Conservation (phyloP, 2,113 vertebrate genomes). For the Empidonax alnorum region DNA sequence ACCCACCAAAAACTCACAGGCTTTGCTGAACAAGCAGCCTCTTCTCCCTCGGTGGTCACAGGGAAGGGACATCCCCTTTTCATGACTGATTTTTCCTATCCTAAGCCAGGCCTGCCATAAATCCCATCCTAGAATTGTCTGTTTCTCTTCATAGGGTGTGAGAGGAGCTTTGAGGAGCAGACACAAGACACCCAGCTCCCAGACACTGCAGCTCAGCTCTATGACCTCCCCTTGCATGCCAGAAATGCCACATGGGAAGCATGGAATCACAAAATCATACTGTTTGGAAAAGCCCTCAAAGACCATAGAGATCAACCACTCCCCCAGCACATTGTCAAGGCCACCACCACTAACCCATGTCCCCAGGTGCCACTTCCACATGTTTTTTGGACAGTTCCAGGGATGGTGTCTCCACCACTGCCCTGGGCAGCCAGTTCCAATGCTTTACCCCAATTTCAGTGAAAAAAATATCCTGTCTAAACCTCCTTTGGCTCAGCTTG, state of each 20-base stretch:
- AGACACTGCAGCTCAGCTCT: not conserved
- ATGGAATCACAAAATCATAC: not conserved
- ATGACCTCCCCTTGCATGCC: not conserved
- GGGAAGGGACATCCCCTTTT: not conserved
- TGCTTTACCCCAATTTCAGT: not conserved
- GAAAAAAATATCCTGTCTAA: not conserved
- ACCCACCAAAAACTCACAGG: not conserved
- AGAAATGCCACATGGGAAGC: not conserved
- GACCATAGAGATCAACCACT: accelerated
- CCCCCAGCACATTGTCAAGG: too few species aligned
- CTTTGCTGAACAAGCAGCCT: not conserved
- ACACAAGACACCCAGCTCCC: not conserved
- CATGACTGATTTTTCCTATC: not conserved
- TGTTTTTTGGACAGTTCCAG: not conserved
- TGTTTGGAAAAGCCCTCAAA: not conserved
- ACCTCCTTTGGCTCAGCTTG: not conserved
- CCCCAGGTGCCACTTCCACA: not conserved
- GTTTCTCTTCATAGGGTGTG: not conserved
- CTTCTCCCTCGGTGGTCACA: not conserved
- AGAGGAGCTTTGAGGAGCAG: not conserved
- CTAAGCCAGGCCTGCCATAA: not conserved
- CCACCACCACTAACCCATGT: not conserved
- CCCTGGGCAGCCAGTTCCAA: not conserved
- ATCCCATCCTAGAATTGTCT: not conserved
- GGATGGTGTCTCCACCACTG: not conserved